Evolutionary conservation across 2,888 invertebrate genomes (phyloP).

Genomic region (Rhamnusium bicolor): DNA sequence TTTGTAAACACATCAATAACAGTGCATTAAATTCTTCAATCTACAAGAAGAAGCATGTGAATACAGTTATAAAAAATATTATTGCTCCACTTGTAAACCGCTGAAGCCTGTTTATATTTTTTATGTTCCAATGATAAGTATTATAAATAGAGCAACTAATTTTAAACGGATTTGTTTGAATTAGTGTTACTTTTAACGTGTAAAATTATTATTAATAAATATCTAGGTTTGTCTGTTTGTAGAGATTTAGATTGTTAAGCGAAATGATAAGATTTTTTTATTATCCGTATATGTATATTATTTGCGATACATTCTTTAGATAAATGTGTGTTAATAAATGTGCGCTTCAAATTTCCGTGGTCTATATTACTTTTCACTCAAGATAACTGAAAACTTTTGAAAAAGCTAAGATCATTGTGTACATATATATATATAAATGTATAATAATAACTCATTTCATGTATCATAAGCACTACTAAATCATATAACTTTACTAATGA

Average conservation of each 20-base stretch:
- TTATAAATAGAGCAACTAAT: conserved; percentile 7
- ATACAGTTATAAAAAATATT: conserved; percentile 34
- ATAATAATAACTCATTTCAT: conserved; percentile 41
- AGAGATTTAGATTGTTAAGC: not conserved
- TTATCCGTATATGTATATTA: not conserved
- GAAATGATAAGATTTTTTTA: not conserved
- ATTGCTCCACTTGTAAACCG: conserved; percentile 5
- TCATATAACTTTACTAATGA: conserved; percentile 42
- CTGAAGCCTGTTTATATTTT: not conserved
- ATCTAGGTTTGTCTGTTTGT: not conserved
- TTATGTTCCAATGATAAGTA: conserved; percentile 15
- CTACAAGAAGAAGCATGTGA: conserved; percentile 34
- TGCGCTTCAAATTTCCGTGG: not conserved
- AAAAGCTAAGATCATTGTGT: conserved; percentile 50
- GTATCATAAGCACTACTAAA: conserved; percentile 44
- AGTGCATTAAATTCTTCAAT: conserved; percentile 46
- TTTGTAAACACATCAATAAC: conserved; percentile 43
- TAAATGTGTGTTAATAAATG: not conserved
- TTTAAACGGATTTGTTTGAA: not conserved
- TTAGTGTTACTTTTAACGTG: not conserved
- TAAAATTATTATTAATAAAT: not conserved
- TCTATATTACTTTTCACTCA: not conserved
- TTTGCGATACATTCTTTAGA: not conserved
- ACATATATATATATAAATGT: conserved; percentile 39
- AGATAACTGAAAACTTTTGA: not conserved